phyloP scores from a whole-genome alignment of 1,140 invertebrate genomes.

The Colletes gigas region DNA sequence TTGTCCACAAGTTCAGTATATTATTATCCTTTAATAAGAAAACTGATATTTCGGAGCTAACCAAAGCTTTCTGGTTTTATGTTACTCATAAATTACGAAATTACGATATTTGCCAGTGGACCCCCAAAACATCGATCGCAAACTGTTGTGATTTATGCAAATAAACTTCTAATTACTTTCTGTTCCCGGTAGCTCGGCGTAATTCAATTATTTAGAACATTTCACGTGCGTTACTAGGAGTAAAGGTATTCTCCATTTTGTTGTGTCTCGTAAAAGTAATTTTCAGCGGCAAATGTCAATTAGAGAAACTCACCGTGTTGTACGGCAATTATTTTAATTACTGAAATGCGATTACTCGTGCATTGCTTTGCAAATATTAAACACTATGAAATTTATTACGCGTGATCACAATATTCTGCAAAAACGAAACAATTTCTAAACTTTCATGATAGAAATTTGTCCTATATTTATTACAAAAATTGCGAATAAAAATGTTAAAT shows the following conservation, averaged over 20 bases:
- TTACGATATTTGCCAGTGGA: conserved; percentile 6
- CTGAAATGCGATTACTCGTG: too few relatives aligned
- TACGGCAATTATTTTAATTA: background rate
- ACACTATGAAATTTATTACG: too few relatives aligned
- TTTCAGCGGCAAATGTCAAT: background rate
- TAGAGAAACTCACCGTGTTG: conserved; percentile 21
- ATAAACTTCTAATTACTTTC: conserved; percentile 25
- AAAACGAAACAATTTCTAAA: too few relatives aligned
- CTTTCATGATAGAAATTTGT: too few relatives aligned
- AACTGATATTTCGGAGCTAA: conserved; percentile 22
- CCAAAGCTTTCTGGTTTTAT: background rate
- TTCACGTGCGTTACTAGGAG: background rate
- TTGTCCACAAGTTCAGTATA: too few relatives aligned
- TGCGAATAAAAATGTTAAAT: too few relatives aligned
- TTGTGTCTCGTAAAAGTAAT: background rate
- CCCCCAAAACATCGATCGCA: conserved; percentile 22
- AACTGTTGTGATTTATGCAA: conserved; percentile 26
- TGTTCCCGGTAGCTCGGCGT: background rate
- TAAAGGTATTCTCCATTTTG: background rate
- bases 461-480: too few relatives aligned
- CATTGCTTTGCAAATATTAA: background rate
- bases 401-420: too few relatives aligned
- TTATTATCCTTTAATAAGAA: conserved; percentile 18
- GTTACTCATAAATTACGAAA: conserved; percentile 33
- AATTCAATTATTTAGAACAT: conserved; percentile 31